Evolutionary conservation across 2,888 invertebrate genomes (phyloP), one percentile per base, ranked within the genome.

Genomic region (Cremastobaeus sp.): DNA sequence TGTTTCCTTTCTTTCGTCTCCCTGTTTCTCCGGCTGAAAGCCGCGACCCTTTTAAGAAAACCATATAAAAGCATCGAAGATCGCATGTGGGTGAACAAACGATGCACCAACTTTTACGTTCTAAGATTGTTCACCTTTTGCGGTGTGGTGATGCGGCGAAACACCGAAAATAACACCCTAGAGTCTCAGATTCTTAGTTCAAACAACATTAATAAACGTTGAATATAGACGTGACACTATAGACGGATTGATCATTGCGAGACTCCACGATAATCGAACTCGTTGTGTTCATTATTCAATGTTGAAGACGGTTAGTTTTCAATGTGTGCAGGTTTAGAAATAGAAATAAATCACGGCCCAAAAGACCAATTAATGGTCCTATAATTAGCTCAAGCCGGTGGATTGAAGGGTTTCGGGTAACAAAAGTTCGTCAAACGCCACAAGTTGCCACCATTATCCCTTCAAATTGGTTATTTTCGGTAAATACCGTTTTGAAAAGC

Each of bases 401-500:
- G 21, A 65, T 9, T n/a, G 30, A 47, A 65, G 74, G 75, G 66
- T 35, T 25, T 6, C 14, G 15, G 28, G 15, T 55, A 57, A 70
- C 60, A 66, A 47, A 70, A 70, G 65, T 66, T 62, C 43, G 41
- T 55, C 60, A 50, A 65, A 50, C 68, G 72, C 69, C 74, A 69
- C 69, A 54, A 74, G 66, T 66, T 45, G 57, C 39, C 34, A 37
- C 79, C 78, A 83, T 84, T 84, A 85, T 85, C 86, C 87, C 70
- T 80, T 82, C 82, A 83, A 83, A 87, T 87, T 87, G 86, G 83
- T 86, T 87, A 87, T 87, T 88, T 88, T 87, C 85, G 83, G 86
- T 87, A 87, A 87, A 87, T 86, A 86, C 86, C 84, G 79, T 85
- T 86, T 84, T 87, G 85, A 86, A 85, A 87, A 86, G 87, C 86